These are phyloP conservation scores for Rhagologus leucostigma DNA, from an alignment of 2,113 vertebrate species.

Conservation along the genomic window DNA sequence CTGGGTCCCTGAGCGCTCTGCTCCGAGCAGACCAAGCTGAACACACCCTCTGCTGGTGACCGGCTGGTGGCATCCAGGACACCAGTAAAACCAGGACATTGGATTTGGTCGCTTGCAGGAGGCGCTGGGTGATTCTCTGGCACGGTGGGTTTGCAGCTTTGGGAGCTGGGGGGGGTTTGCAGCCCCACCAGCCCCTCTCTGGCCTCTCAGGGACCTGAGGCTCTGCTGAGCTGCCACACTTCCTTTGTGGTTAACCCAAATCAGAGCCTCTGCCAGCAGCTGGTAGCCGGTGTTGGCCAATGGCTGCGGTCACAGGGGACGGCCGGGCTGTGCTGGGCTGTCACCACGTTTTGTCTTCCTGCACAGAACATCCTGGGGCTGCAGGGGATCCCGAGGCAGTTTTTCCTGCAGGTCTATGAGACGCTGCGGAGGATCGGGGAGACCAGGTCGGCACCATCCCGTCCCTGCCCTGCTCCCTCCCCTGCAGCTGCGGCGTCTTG, in stretches of 20 bases:
- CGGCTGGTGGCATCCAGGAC: not conserved
- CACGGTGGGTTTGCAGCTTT: not conserved
- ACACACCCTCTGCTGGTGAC: not conserved
- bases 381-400: slow-evolving; percentile 80
- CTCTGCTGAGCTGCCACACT: not conserved
- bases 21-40: not conserved
- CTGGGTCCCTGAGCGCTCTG: not conserved
- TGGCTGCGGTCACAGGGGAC: not conserved
- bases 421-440: slow-evolving; percentile 80
- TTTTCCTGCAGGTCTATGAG: slow-evolving; percentile 87
- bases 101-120: not conserved
- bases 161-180: not conserved
- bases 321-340: not conserved
- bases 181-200: not conserved
- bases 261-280: not conserved
- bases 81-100: not conserved
- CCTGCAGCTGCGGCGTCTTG: rapidly evolving
- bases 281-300: not conserved
- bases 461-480: not conserved
- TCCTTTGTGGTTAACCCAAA: slow-evolving; percentile 64
- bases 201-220: not conserved
- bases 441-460: slow-evolving; percentile 69
- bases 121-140: not conserved
- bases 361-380: slow-evolving; percentile 90
- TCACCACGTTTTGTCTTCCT: not conserved